phyloP scores from a whole-genome alignment of 2,888 invertebrate species.

The Polydrusus cervinus region DNA sequence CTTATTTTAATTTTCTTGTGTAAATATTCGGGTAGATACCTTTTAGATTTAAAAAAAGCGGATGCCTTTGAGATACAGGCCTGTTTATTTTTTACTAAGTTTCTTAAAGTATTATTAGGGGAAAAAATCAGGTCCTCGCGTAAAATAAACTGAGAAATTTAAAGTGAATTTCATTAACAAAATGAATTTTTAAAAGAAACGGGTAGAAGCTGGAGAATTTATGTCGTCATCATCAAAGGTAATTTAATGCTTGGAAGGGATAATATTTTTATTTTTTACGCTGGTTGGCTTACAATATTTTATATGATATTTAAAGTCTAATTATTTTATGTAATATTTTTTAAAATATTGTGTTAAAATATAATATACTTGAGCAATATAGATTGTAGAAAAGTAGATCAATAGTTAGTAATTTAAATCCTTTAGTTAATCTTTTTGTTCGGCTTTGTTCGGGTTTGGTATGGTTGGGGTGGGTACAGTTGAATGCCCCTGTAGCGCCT shows the following conservation, averaged over 20 bases:
- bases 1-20: constrained; percentile 13
- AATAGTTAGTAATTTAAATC: too few species aligned
- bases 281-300: too few species aligned
- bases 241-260: neutral
- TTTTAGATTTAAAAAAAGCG: constrained; percentile 12
- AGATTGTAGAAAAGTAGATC: too few species aligned
- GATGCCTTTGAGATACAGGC: constrained; percentile 10
- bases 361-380: too few species aligned
- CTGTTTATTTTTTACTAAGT: constrained; percentile 16
- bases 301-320: too few species aligned
- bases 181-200: neutral
- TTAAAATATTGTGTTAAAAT: too few species aligned
- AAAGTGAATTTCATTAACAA: constrained; percentile 16
- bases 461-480: too few species aligned
- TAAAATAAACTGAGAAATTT: neutral
- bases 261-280: neutral
- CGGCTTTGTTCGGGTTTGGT: too few species aligned
- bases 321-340: too few species aligned
- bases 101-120: constrained; percentile 9
- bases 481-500: too few species aligned
- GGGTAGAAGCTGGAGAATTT: neutral
- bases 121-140: constrained; percentile 4
- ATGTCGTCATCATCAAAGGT: neutral
- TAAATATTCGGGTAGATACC: constrained; percentile 6
- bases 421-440: too few species aligned